phyloP scores from a whole-genome alignment of 2,113 vertebrate genomes.

The Nothocercus julius region DNA sequence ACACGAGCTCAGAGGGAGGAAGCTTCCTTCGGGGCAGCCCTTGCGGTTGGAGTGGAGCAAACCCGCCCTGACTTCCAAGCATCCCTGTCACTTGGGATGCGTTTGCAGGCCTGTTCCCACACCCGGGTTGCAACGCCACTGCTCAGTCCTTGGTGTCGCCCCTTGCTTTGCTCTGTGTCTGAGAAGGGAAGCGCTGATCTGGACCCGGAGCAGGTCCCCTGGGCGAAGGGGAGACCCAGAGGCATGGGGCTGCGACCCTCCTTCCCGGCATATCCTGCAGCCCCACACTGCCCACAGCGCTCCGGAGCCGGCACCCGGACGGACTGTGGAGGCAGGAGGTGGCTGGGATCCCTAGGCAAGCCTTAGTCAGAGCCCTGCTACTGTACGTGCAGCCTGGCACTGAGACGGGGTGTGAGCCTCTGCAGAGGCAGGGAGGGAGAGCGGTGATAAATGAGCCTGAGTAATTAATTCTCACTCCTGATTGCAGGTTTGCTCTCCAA shows the following conservation, averaged over 20 bases:
- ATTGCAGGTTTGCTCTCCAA: neutral
- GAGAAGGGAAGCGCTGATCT: neutral
- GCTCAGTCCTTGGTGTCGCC: neutral
- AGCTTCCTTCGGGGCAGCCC: neutral
- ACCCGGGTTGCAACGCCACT: accelerated
- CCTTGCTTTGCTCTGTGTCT: neutral
- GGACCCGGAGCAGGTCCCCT: accelerated
- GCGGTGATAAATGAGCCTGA: neutral
- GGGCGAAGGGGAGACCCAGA: neutral
- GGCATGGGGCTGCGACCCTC: neutral
- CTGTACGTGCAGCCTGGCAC: conserved; percentile 27
- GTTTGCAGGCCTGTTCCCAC: neutral
- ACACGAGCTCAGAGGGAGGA: neutral
- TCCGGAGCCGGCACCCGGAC: neutral
- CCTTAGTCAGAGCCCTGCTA: conserved; percentile 7
- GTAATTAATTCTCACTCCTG: conserved; percentile 37
- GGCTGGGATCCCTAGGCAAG: neutral
- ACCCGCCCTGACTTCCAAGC: accelerated
- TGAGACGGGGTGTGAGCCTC: neutral
- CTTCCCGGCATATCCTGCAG: neutral
- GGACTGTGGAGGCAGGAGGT: neutral
- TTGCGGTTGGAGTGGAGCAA: neutral
- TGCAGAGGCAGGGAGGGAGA: neutral
- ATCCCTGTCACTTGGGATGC: neutral
- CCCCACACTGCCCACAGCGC: neutral